phyloP scores from a whole-genome alignment of 2,113 vertebrate genomes.

The Myiagra hebetior region DNA sequence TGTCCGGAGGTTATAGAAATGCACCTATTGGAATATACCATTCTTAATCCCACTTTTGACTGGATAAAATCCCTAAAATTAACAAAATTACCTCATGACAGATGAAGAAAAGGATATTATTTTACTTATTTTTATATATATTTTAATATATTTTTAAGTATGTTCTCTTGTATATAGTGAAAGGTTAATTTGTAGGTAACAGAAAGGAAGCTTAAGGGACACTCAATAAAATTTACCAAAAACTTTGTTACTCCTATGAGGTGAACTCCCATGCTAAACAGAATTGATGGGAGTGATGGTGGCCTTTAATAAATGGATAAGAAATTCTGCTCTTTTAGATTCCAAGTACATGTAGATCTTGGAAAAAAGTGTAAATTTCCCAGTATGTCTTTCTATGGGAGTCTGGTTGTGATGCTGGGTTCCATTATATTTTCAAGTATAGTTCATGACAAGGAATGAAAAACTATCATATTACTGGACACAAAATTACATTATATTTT shows the following conservation, averaged over 20 bases:
- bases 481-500: background rate
- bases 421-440: background rate
- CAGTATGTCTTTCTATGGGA: accelerated
- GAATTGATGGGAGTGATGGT: background rate
- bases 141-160: background rate
- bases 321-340: background rate
- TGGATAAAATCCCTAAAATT: background rate
- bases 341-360: background rate
- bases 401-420: background rate
- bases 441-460: background rate
- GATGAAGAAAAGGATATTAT: background rate
- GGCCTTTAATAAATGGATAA: background rate
- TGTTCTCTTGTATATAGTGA: background rate
- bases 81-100: background rate
- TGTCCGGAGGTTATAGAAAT: conserved; percentile 3
- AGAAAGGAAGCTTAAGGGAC: background rate
- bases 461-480: background rate
- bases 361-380: background rate
- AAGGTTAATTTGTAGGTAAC: background rate
- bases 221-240: background rate
- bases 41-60: background rate
- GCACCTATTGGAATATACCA: background rate
- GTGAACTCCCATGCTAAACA: background rate
- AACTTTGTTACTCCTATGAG: background rate
- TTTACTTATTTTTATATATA: background rate